Evolutionary conservation across 2,888 invertebrate genomes (phyloP), one percentile per base, ranked within the genome.

Genomic region (Pilophorus perplexus): DNA sequence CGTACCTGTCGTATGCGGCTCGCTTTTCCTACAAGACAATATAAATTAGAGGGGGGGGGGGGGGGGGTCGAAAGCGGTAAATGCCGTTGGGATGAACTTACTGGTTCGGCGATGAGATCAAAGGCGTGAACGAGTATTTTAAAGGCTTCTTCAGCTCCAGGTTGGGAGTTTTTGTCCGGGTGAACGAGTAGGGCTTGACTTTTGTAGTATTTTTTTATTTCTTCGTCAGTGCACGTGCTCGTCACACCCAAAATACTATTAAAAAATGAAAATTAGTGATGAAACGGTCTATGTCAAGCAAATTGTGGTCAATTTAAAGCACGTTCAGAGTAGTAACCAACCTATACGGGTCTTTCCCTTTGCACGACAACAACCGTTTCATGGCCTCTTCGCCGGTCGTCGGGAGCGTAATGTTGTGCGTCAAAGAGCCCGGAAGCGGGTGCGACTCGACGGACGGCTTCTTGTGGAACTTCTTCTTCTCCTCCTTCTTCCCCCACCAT

Each of bases 91-190:
- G n/a, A n/a, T 18, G 14, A 40, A 1, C 82, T 80, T 77, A 91
- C 91, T 73, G 91, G 89, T 78, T 90, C 92, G 23, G 94, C 94
- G 73, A 96, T 93, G 76, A 94, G 85, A 77, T 95, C 94, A 78
- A 96, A 96, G 5, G 95, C 95, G 75, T 93, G 90, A 74, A 93
- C 93, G 71, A 96, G 80, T 75, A 96, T 94, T 80, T 95, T 95
- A 78, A 95, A 96, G 37, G 95, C 94, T 78, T 96, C 95, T 75
- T 95, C 95, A 0, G 95, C 94, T 27, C 95, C 95, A 3, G 93
- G 90, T 76, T 93, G 92, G 75, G 89, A 89, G 78, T 95, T 96
- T 80, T 96, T 96, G 76, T 96, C 95, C 0, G 96, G 96, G 80
- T 96, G 96, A 37, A 96, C 95, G 38, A 96, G 81, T 74, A 95